Conservation (phyloP, 2,797 vertebrate genomes). For the Chrysocyon brachyurus region DNA sequence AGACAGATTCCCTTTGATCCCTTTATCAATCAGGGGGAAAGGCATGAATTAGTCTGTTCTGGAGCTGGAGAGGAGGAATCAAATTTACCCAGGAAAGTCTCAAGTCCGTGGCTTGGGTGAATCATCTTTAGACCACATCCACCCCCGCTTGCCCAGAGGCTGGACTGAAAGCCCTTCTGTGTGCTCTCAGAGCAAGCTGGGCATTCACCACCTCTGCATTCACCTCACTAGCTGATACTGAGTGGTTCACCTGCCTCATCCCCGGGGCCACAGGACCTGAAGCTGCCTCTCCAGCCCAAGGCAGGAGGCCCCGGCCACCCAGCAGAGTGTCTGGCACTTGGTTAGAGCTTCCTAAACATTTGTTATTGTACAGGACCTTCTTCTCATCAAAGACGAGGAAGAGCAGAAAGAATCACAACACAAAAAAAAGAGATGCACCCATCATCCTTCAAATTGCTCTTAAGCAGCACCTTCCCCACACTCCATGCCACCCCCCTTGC, state of each 20-base stretch:
- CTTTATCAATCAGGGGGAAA: constrained; percentile 45
- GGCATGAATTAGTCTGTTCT: not conserved
- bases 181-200: not conserved
- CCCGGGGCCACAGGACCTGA: not conserved
- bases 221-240: not conserved
- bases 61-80: not conserved
- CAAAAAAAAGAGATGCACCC: not conserved
- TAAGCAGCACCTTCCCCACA: not conserved
- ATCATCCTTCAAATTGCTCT: not conserved
- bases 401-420: not conserved
- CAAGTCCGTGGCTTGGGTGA: not conserved
- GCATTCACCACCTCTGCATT: not conserved
- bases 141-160: accelerated
- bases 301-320: not conserved
- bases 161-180: not conserved
- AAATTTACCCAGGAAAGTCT: not conserved
- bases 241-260: not conserved
- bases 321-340: not conserved
- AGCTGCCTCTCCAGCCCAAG: not conserved
- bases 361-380: not conserved
- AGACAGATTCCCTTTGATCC: constrained; percentile 71
- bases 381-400: not conserved
- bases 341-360: not conserved
- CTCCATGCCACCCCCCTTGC: no score
- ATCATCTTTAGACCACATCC: not conserved